These are phyloP conservation scores for Coendou prehensilis DNA, from an alignment of 2,797 vertebrate species.

Conservation along the genomic window DNA sequence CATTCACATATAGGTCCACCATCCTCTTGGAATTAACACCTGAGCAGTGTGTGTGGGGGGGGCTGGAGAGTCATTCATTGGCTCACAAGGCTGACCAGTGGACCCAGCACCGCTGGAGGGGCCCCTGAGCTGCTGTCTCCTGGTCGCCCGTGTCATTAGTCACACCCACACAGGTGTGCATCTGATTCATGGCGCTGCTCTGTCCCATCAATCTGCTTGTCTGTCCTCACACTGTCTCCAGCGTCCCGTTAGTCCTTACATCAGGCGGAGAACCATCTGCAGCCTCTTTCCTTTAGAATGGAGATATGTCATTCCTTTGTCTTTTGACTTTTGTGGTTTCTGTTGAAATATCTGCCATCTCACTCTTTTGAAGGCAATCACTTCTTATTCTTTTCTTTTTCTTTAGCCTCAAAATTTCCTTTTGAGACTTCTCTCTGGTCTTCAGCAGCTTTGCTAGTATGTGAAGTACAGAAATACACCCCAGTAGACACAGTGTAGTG, in stretches of 20 bases:
- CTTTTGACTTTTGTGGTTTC: no score
- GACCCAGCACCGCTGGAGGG: background rate
- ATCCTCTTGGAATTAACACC: background rate
- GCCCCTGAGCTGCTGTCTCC: no score
- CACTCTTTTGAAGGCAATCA: no score
- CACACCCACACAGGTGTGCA: background rate
- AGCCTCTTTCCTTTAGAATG: background rate
- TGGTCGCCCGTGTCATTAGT: background rate
- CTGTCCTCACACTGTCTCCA: background rate
- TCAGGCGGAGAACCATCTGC: no score
- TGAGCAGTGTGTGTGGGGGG: no score
- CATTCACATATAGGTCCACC: background rate
- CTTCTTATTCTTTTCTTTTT: no score
- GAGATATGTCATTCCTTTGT: background rate
- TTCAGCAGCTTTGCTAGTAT: background rate
- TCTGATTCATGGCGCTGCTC: background rate
- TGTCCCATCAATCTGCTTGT: background rate
- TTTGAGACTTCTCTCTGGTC: background rate
- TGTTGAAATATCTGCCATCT: no score
- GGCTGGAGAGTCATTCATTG: no score
- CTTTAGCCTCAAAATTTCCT: no score
- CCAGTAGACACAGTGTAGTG: no score
- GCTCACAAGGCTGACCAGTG: background rate
- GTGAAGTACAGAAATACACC: no score
- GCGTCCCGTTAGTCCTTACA: no score